Conservation (phyloP, 2,113 vertebrate species). For the Campylorhamphus procurvoides region DNA sequence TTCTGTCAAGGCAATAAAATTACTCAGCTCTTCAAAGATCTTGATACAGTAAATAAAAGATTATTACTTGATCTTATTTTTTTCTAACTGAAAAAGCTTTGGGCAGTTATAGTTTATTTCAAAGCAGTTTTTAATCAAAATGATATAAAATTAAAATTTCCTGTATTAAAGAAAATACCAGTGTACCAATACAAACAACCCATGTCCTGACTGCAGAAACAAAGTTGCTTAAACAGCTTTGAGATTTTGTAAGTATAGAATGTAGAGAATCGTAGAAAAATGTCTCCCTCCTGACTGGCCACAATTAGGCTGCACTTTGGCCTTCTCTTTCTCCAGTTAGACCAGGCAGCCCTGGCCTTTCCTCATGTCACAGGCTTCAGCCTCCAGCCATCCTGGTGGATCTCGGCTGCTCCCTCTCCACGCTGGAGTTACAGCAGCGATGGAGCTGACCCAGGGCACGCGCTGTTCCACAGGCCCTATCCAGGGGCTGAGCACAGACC, state of each 20-base stretch:
- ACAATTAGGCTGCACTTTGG: not conserved
- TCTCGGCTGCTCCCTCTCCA: not conserved
- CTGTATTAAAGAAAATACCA: not conserved
- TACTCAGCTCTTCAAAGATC: not conserved
- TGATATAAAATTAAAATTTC: not conserved
- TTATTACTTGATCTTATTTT: not conserved
- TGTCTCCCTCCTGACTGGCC: not conserved
- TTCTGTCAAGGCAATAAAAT: not conserved
- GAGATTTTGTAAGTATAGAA: not conserved
- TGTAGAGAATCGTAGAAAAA: not conserved
- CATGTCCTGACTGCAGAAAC: not conserved
- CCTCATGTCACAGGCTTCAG: not conserved
- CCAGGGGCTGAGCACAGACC: not conserved
- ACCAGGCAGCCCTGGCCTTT: not conserved
- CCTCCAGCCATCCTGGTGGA: not conserved
- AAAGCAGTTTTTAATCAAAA: not conserved
- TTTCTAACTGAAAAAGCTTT: not conserved
- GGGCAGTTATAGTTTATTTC: not conserved
- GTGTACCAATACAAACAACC: not conserved
- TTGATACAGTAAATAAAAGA: not conserved
- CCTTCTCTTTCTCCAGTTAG: not conserved
- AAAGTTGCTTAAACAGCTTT: not conserved
- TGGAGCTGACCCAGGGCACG: accelerated
- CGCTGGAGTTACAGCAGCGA: not conserved
- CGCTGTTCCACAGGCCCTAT: not conserved